These are phyloP conservation scores for Nephrotoma appendiculata DNA, from an alignment of 2,888 invertebrate species.

Conservation along the genomic window DNA sequence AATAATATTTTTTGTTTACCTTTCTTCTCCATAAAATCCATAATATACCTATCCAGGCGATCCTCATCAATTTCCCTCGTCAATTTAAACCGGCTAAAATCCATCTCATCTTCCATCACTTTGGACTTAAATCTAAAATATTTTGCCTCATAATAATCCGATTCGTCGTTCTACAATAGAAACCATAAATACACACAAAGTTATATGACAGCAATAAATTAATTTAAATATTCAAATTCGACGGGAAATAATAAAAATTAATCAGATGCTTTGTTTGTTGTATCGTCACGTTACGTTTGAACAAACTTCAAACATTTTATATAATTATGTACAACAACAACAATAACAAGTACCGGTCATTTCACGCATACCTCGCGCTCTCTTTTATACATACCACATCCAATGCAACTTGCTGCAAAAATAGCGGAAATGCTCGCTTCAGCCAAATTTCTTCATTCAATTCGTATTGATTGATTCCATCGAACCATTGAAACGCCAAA, in stretches of 20 bases:
- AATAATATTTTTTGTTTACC: not conserved
- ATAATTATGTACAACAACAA: not conserved
- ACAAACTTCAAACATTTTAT: not conserved
- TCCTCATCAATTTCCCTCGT: conserved; percentile 4
- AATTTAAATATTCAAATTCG: not conserved
- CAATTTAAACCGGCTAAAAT: not conserved
- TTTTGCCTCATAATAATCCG: not conserved
- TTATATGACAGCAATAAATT: not conserved
- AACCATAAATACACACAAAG: not conserved
- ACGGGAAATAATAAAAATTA: not conserved
- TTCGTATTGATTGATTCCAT: not conserved
- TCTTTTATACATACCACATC: not conserved
- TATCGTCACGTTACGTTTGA: not conserved
- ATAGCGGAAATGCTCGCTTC: not conserved
- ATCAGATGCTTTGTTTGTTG: not conserved
- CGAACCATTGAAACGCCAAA: not conserved
- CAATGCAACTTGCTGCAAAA: not conserved
- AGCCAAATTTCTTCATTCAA: conserved; percentile 3
- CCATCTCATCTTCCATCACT: conserved; percentile 1
- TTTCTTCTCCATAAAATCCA: conserved; percentile 7
- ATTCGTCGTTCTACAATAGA: not conserved
- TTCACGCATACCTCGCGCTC: not conserved
- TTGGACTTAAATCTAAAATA: not conserved
- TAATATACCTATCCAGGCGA: conserved; percentile 2
- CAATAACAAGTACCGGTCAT: not conserved